Base-by-base conservation (phyloP, 2,888 invertebrate species). In the Pyrrhosoma nymphula region DNA sequence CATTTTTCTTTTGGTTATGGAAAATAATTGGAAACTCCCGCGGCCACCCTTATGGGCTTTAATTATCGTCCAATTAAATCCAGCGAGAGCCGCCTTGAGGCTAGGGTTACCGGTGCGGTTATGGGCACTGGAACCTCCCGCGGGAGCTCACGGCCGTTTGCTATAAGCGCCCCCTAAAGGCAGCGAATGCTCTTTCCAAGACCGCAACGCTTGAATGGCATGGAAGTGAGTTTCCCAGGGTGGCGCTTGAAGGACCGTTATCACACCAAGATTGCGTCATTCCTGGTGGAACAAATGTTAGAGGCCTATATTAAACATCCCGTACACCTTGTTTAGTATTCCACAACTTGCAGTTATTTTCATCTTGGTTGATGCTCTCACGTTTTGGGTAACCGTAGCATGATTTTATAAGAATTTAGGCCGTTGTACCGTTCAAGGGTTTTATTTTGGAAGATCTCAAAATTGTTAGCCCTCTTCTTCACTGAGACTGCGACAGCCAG, bases 31-130 rank as follows among this genome's bases (percentile, higher is more conserved):
- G 16, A 26, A 8, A 3, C 14, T 82, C 82, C 35, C 82, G 35
- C 82, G 82, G 35, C 35, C 35, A 82, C 35, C 82, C 35, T 16
- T 26, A 82, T 0, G 82, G 16, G 35, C 6, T 35, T 82, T 82
- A 82, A 82, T 82, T 82, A 82, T 82, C 82, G 82, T 82, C 82
- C 82, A 82, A 82, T 82, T 82, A 82, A 82, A 82, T 23, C 47
- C 47, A 47, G 30, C 16, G 82, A 4, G 30, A 35, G 8, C 35
- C 82, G 35, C 82, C 82, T 82, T 82, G 82, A 82, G 82, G 3
- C 30, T 16, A 35, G 82, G 35, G 82, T 35, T 82, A 82, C 82
- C 82, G 30, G 12, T 82, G 30, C 10, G 12, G 82, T 35, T 82
- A 14, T 82, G 30, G 16, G 35, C 82, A 69, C 6, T 69, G 69